A percentile compares a stretch with the other conserved stretches of the same genome.
phyloP scores from a whole-genome alignment of 1,140 invertebrate species.

The Chymomyza costata region DNA sequence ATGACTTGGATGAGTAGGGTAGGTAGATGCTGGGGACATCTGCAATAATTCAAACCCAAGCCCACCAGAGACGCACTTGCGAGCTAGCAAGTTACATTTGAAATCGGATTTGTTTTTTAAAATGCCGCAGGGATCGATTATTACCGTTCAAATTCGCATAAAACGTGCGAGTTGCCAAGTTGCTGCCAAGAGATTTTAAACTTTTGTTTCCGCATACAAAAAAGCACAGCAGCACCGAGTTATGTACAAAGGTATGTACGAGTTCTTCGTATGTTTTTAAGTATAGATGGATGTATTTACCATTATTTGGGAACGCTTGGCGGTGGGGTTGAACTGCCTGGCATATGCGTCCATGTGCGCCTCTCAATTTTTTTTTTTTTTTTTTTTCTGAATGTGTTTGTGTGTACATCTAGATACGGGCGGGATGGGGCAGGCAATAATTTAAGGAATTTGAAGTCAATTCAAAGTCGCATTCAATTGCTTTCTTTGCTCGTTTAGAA shows the following conservation, averaged over 20 bases:
- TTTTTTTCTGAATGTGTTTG: not conserved
- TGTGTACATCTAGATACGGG: not conserved
- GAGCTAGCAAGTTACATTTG: constrained; percentile 35
- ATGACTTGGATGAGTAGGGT: not conserved
- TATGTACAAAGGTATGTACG: not conserved
- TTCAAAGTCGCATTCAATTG: constrained; percentile 57
- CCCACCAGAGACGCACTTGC: constrained; percentile 5
- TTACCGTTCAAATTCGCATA: constrained; percentile 75
- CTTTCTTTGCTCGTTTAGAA: constrained; percentile 19
- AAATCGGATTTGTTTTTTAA: constrained; percentile 75
- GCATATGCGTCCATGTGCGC: constrained; percentile 21
- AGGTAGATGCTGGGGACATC: constrained; percentile 22
- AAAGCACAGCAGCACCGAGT: not conserved
- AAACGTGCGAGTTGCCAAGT: constrained; percentile 70
- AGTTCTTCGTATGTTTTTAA: too few species aligned
- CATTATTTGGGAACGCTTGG: too few species aligned
- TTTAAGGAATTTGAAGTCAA: constrained; percentile 75
- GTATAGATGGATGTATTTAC: too few species aligned
- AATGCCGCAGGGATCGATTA: constrained; percentile 76
- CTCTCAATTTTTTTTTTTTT: too few species aligned
- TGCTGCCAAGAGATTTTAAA: constrained; percentile 53
- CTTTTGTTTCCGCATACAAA: constrained; percentile 9
- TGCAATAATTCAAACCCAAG: constrained; percentile 55
- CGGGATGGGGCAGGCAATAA: constrained; percentile 55
- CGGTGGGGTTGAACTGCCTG: too few species aligned